phyloP scores from a whole-genome alignment of 1,140 invertebrate species.

The Protaetia brevitarsis region DNA sequence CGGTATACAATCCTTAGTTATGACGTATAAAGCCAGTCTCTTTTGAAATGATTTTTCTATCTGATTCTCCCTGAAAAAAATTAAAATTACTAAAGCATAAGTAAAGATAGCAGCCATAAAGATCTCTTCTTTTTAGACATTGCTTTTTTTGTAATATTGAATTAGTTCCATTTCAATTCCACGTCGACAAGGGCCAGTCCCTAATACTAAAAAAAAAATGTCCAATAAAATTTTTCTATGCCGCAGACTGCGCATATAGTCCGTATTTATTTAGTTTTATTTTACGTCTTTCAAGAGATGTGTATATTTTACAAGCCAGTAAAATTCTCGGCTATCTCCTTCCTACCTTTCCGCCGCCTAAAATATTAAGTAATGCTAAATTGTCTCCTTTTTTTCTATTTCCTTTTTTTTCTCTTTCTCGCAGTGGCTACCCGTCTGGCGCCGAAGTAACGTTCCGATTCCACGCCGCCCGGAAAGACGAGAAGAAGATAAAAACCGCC shows the following conservation, averaged over 20 bases:
- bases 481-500: slow-evolving; percentile 59
- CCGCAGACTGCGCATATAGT: not conserved
- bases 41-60: too few species aligned
- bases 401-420: slow-evolving; percentile 32
- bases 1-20: too few species aligned
- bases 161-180: too few species aligned
- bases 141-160: too few species aligned
- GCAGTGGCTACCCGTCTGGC: slow-evolving; percentile 51
- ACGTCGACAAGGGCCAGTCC: too few species aligned
- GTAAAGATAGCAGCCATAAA: too few species aligned
- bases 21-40: too few species aligned
- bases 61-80: too few species aligned
- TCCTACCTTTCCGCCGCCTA: not conserved
- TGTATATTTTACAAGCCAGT: slow-evolving; percentile 8
- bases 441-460: slow-evolving; percentile 64
- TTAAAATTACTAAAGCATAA: too few species aligned
- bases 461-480: slow-evolving; percentile 58
- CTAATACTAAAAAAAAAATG: not conserved
- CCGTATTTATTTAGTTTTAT: slow-evolving; percentile 10
- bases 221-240: not conserved
- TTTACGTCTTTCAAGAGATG: not conserved
- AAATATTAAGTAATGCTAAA: slow-evolving; percentile 14
- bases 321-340: slow-evolving; percentile 5
- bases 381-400: slow-evolving; percentile 1
- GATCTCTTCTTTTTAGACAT: too few species aligned